Evolutionary conservation across 2,113 vertebrate genomes (phyloP).

Genomic region (Paratilapia polleni): DNA sequence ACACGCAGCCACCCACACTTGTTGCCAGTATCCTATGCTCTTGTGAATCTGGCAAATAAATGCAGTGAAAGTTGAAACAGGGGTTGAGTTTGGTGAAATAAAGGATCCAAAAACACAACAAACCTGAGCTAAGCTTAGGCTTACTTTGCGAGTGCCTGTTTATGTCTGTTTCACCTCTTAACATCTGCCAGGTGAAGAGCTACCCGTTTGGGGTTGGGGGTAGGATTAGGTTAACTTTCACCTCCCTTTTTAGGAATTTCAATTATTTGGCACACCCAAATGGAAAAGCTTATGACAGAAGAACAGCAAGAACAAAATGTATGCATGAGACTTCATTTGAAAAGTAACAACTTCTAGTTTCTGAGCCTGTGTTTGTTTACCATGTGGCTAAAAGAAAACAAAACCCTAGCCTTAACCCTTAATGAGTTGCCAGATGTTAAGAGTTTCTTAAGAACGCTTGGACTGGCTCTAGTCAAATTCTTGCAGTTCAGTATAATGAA

Average conservation of each 20-base stretch:
- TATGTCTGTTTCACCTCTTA: not conserved
- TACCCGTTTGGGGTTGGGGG: not conserved
- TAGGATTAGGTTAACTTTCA: not conserved
- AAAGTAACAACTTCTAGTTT: too few relatives aligned
- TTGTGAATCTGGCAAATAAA: not conserved
- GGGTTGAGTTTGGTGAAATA: not conserved
- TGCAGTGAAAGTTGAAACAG: not conserved
- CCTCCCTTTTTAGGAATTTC: not conserved
- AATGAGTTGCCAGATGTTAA: too few relatives aligned
- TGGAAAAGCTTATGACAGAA: not conserved
- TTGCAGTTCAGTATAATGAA: not conserved
- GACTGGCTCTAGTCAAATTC: not conserved
- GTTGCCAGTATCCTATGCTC: not conserved
- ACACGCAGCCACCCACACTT: constrained; percentile 6
- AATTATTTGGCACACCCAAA: not conserved
- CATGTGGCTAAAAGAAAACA: too few relatives aligned
- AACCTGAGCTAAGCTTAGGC: not conserved
- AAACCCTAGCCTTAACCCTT: too few relatives aligned
- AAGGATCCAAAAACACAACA: too few relatives aligned
- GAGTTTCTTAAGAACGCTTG: too few relatives aligned
- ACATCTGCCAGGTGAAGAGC: too few relatives aligned
- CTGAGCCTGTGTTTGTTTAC: too few relatives aligned
- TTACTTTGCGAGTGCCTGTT: not conserved
- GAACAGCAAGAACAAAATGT: too few relatives aligned
- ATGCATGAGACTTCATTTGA: too few relatives aligned